phyloP scores from a whole-genome alignment of 2,888 invertebrate genomes.

The Anorthoa munda region DNA sequence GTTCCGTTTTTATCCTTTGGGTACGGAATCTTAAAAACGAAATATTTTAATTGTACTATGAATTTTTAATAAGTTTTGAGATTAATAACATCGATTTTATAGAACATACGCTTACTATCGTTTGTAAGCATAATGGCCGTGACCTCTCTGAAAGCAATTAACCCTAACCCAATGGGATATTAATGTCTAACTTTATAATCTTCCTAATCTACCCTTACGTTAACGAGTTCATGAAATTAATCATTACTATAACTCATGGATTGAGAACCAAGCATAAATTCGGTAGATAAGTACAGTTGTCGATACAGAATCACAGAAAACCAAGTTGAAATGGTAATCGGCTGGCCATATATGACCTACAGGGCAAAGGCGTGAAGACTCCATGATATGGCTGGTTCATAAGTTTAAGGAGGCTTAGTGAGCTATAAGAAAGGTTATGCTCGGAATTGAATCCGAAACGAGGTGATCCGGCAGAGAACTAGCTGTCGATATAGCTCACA shows the following conservation, averaged over 20 bases:
- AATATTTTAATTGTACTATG: neutral
- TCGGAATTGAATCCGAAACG: too few species aligned
- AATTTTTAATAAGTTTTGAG: neutral
- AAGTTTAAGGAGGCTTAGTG: too few species aligned
- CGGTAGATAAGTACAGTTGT: too few species aligned
- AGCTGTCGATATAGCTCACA: too few species aligned
- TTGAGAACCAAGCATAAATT: too few species aligned
- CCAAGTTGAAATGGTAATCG: too few species aligned
- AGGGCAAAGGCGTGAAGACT: too few species aligned
- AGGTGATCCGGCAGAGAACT: too few species aligned
- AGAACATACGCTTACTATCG: neutral
- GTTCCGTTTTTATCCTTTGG: neutral
- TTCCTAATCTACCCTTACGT: slow-evolving; percentile 1
- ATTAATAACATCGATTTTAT: neutral
- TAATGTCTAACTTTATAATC: slow-evolving; percentile 7
- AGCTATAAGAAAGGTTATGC: too few species aligned
- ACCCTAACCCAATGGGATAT: slow-evolving; percentile 1
- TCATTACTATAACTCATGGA: neutral
- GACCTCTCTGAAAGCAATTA: slow-evolving; percentile 30
- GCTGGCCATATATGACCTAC: too few species aligned
- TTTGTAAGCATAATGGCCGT: slow-evolving; percentile 8
- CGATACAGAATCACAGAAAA: too few species aligned
- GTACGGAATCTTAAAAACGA: neutral
- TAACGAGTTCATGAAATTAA: slow-evolving; percentile 7
- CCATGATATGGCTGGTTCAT: too few species aligned